Evolutionary conservation across 1,140 invertebrate genomes (phyloP).

Genomic region (Adoxophyes honmai): DNA sequence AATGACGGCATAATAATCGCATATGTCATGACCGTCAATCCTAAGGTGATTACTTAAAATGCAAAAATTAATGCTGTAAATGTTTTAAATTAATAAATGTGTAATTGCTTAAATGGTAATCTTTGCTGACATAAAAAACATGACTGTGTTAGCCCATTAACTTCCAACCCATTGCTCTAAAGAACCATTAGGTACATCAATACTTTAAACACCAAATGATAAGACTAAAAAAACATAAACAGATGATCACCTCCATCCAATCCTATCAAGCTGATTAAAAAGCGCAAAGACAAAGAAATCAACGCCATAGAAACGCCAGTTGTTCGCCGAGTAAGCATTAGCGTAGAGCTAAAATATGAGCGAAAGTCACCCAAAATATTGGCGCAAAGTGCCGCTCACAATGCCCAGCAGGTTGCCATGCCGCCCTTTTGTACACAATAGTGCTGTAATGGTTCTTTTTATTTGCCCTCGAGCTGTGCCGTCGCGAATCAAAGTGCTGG

Average conservation of each 20-base stretch:
- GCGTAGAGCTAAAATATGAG: conserved; percentile 42
- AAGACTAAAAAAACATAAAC: neutral
- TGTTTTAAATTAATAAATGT: too few species aligned
- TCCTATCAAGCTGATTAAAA: conserved; percentile 45
- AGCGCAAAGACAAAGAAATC: conserved; percentile 49
- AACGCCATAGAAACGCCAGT: conserved; percentile 59
- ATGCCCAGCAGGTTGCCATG: conserved; percentile 66
- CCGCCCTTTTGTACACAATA: conserved; percentile 53
- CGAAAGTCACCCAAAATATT: conserved; percentile 72
- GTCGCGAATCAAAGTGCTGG: too few species aligned
- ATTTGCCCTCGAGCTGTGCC: too few species aligned
- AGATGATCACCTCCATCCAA: conserved; percentile 25
- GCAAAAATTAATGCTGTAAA: too few species aligned
- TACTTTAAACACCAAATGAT: neutral
- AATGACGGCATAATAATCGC: too few species aligned
- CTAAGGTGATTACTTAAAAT: too few species aligned
- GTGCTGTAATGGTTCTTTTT: conserved; percentile 65
- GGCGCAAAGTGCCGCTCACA: conserved; percentile 68
- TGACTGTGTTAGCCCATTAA: too few species aligned
- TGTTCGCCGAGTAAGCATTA: conserved; percentile 58
- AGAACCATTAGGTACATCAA: too few species aligned
- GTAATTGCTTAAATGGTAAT: too few species aligned
- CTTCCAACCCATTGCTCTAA: too few species aligned
- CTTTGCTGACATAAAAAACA: too few species aligned
- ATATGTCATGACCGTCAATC: too few species aligned